Evolutionary conservation across 2,113 vertebrate genomes (phyloP).

Genomic region (Periophthalmodon schlosseri): DNA sequence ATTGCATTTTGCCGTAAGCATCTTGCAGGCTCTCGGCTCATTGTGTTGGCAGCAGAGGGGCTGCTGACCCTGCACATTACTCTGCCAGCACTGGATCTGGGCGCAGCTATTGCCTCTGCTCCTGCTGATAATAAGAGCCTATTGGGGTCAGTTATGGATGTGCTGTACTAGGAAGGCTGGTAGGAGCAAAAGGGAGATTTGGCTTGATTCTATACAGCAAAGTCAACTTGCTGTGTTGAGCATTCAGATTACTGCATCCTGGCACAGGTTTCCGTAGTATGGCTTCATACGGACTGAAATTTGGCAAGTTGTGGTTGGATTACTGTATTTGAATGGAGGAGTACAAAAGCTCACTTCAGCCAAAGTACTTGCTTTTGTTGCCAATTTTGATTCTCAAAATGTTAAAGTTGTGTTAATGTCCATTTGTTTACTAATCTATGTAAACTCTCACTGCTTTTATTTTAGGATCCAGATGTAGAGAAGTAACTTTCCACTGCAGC

Average conservation of each 20-base stretch:
- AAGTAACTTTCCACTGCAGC: constrained; percentile 52
- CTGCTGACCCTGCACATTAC: constrained; percentile 74
- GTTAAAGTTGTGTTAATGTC: constrained; percentile 36
- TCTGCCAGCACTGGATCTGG: constrained; percentile 22
- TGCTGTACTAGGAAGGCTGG: constrained; percentile 15
- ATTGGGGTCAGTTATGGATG: constrained; percentile 47
- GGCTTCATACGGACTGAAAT: background rate
- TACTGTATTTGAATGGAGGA: background rate
- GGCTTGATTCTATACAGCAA: background rate
- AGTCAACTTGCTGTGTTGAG: background rate
- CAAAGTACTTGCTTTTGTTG: background rate
- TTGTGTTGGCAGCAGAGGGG: constrained; percentile 56
- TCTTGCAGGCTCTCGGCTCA: constrained; percentile 45
- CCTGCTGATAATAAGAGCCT: constrained; percentile 35
- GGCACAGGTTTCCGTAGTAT: background rate
- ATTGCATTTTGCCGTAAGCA: background rate
- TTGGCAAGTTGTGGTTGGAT: background rate
- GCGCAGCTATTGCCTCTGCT: constrained; percentile 41
- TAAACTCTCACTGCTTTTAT: constrained; percentile 6
- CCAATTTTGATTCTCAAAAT: background rate
- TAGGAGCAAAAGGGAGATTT: background rate
- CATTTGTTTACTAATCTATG: constrained; percentile 38
- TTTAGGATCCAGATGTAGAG: constrained; percentile 42
- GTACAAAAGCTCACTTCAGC: background rate
- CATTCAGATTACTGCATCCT: background rate